Evolutionary conservation across 2,797 vertebrate genomes (phyloP).

Genomic region (Gymnothorax javanicus): DNA sequence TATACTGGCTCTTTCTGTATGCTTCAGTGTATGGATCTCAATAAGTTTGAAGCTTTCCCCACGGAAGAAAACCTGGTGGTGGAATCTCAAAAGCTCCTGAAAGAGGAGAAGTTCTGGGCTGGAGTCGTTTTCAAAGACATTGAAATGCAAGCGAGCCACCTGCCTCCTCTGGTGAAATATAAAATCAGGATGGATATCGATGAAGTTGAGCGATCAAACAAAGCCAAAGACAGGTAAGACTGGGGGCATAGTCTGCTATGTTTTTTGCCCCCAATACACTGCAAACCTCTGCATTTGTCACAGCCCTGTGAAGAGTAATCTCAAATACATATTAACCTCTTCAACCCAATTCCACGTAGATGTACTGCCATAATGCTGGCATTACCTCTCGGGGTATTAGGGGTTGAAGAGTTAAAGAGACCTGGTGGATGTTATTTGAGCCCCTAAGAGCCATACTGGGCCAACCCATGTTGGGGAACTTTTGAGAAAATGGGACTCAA

Average conservation of each 20-base stretch:
- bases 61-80: slow-evolving; percentile 80
- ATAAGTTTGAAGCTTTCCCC: slow-evolving; percentile 85
- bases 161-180: slow-evolving; percentile 85
- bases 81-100: slow-evolving; percentile 81
- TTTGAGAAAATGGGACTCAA: no score
- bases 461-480: no score
- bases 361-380: no score
- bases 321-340: background rate
- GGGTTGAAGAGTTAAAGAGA: no score
- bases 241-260: background rate
- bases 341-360: no score
- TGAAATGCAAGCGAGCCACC: slow-evolving; percentile 57
- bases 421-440: no score
- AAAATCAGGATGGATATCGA: slow-evolving; percentile 97
- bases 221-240: slow-evolving; percentile 82
- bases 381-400: no score
- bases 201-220: slow-evolving; percentile 84
- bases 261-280: no score
- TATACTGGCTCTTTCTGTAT: background rate
- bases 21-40: slow-evolving; percentile 88
- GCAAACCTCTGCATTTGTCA: background rate
- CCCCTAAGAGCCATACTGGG: no score
- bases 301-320: background rate
- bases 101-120: slow-evolving; percentile 88
- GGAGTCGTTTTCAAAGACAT: slow-evolving; percentile 85